Conservation (phyloP, 2,113 vertebrate genomes). For the Guaruba guarouba region DNA sequence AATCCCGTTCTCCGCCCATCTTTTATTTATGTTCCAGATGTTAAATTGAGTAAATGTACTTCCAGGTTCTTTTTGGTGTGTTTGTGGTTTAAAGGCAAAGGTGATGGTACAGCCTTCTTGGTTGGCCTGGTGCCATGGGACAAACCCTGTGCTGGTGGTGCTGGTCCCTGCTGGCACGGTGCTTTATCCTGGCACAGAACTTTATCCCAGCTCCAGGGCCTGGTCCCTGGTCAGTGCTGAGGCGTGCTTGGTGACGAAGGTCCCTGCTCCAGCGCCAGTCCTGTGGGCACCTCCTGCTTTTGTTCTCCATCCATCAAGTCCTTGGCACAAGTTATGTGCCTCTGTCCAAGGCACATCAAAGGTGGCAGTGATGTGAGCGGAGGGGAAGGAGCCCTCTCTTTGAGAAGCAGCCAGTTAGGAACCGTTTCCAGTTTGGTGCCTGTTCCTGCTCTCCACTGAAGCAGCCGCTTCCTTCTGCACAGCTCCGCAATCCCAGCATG, state of each 20-base stretch:
- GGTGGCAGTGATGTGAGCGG: neutral
- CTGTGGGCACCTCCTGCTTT: neutral
- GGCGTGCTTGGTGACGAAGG: neutral
- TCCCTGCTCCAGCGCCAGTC: neutral
- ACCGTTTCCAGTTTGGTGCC: neutral
- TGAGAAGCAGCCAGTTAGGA: neutral
- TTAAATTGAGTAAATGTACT: neutral
- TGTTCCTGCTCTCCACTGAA: neutral
- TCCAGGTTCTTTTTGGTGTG: neutral
- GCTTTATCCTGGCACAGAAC: neutral
- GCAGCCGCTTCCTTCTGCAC: neutral
- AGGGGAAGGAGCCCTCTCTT: neutral
- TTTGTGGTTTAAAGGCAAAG: neutral
- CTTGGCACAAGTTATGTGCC: neutral
- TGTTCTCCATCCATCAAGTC: neutral
- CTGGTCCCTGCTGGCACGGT: rapidly evolving
- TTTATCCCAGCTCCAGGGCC: neutral
- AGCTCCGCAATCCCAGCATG: neutral
- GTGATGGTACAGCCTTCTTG: rapidly evolving
- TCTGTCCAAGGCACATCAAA: neutral
- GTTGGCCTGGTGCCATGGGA: neutral
- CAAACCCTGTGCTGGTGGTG: rapidly evolving
- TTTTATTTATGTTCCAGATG: conserved; percentile 57
- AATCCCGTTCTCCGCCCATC: neutral
- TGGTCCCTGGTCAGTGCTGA: neutral